Conservation (phyloP, 2,113 vertebrate genomes). For the Psittacara wagleri region DNA sequence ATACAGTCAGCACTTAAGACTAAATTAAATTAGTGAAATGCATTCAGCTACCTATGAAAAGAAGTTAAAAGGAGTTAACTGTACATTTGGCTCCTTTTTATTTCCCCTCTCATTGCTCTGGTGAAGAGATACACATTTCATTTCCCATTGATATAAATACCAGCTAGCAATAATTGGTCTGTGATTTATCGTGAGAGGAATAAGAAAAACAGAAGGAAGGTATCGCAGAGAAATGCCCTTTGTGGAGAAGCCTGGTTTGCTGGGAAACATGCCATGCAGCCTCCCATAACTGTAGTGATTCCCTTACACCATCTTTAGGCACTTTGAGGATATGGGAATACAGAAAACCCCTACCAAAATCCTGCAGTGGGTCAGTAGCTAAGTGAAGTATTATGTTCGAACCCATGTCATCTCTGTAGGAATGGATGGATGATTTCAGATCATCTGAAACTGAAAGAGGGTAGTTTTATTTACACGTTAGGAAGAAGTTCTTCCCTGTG, state of each 20-base stretch:
- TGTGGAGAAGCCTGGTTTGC: background rate
- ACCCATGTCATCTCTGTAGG: rapidly evolving
- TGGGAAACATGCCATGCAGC: background rate
- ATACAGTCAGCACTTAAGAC: background rate
- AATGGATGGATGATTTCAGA: background rate
- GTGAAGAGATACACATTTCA: background rate
- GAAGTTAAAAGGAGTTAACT: background rate
- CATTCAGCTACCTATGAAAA: background rate
- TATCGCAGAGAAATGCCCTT: background rate
- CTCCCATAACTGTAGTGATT: background rate
- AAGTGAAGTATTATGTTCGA: background rate
- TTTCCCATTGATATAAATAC: background rate
- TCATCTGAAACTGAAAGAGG: background rate
- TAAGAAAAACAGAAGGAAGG: background rate
- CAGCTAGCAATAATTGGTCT: background rate
- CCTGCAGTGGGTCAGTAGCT: background rate
- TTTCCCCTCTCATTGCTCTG: background rate
- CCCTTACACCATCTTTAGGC: background rate
- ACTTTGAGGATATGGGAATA: background rate
- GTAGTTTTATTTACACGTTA: background rate
- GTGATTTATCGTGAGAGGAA: background rate
- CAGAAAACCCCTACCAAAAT: background rate
- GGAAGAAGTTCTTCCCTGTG: background rate
- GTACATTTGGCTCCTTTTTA: background rate
- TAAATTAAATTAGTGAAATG: conserved; percentile 27